Evolutionary conservation across 2,888 invertebrate species (phyloP).

Genomic region (Tortrix viridana): DNA sequence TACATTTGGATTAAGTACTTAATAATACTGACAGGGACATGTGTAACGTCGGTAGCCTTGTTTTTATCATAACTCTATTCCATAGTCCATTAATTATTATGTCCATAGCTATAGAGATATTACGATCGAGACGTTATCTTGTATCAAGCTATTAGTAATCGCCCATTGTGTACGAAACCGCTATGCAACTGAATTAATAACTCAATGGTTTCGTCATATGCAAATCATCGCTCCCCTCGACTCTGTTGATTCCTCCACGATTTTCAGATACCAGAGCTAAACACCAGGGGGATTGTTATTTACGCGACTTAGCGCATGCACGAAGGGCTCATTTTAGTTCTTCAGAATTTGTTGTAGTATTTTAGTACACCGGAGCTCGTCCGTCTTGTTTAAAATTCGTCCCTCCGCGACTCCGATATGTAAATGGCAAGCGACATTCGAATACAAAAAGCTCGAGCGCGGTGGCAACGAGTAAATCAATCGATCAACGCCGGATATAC

Average conservation of each 20-base stretch:
- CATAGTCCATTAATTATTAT: constrained; percentile 29
- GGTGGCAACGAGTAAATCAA: constrained; percentile 84
- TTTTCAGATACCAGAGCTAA: constrained; percentile 18
- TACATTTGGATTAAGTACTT: background rate
- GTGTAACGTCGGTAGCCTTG: constrained; percentile 24
- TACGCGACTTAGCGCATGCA: constrained; percentile 5
- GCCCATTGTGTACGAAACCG: constrained; percentile 41
- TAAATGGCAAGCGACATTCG: constrained; percentile 80
- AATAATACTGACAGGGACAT: constrained; percentile 6
- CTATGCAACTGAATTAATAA: constrained; percentile 52
- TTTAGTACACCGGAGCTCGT: constrained; percentile 64
- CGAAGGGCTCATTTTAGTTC: background rate
- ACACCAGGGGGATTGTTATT: constrained; percentile 16
- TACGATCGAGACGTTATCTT: constrained; percentile 33
- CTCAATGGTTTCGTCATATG: constrained; percentile 67
- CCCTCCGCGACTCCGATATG: constrained; percentile 75
- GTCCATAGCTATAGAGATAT: constrained; percentile 24
- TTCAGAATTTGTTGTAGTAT: constrained; percentile 12
- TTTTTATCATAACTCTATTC: constrained; percentile 27
- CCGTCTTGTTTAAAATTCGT: constrained; percentile 78
- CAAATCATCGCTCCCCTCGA: constrained; percentile 52
- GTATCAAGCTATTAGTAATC: constrained; percentile 31
- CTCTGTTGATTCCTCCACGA: background rate
- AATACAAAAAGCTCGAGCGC: constrained; percentile 83
- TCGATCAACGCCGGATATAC: constrained; percentile 84